These are phyloP conservation scores for Notodonta dromedarius DNA, from an alignment of 2,888 invertebrate species.

Conservation along the genomic window DNA sequence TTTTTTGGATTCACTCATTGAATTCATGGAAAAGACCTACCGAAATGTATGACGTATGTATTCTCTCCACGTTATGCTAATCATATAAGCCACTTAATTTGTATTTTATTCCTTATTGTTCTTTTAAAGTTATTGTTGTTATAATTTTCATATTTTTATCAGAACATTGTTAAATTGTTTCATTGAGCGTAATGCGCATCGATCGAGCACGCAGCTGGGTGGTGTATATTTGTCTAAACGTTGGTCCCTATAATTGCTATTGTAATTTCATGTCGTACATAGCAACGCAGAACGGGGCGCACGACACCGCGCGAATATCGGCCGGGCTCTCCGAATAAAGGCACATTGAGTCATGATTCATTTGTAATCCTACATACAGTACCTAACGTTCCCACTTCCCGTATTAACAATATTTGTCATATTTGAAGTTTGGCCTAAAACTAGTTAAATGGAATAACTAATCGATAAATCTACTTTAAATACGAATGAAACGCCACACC, in stretches of 20 bases:
- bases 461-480: constrained; percentile 59
- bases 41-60: constrained; percentile 16
- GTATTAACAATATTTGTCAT: constrained; percentile 57
- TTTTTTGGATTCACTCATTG: constrained; percentile 2
- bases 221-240: constrained; percentile 82
- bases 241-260: constrained; percentile 84
- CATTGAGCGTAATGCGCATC: constrained; percentile 65
- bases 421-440: constrained; percentile 70
- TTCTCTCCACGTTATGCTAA: constrained; percentile 24
- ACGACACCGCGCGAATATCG: constrained; percentile 71
- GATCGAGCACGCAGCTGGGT: constrained; percentile 63
- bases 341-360: constrained; percentile 81
- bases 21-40: constrained; percentile 10
- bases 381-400: constrained; percentile 63
- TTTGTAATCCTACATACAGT: constrained; percentile 72
- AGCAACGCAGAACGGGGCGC: constrained; percentile 55
- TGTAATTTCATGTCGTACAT: constrained; percentile 66
- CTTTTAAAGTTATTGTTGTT: constrained; percentile 25
- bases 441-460: constrained; percentile 72
- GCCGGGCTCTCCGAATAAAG: constrained; percentile 79
- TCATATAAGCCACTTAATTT: constrained; percentile 30
- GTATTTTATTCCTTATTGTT: constrained; percentile 18
- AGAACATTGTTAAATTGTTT: constrained; percentile 49
- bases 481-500: constrained; percentile 78
- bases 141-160: constrained; percentile 31